Base-by-base conservation (phyloP, 2,113 vertebrate species). In the Cebus imitator region DNA sequence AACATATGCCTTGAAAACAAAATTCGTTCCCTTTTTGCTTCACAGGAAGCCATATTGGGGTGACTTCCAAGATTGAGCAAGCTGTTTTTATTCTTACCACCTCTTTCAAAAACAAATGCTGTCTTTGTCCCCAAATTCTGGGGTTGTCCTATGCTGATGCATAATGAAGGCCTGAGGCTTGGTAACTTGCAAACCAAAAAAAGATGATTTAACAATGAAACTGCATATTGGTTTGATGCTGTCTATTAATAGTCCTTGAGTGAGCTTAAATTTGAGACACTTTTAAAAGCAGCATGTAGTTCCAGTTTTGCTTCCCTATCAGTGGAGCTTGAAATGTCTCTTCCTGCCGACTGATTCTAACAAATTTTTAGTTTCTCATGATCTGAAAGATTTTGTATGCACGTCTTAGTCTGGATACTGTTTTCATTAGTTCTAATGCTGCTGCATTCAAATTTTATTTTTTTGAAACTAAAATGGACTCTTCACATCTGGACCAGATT, bases 221-320 rank as follows among this genome's bases (percentile, higher is more conserved):
- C 52, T 83, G 57, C 90, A 79, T 72, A 66, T 68, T 80, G 64
- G 52, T 73, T 81, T 91, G 72, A 89, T 21, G 80, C 12, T 88
- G 14, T 87, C 35, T 88, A 30, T 81, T 91, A 93, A 78, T 68
- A 95, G 61, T 80, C 66, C 37, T 90, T 91, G 37, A 85, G 50
- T 82, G n/a, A 81, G 10, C 70, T 92, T 90, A 94, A 95, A 92
- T 94, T 90, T 75, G 82, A 98, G 95, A 92, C 61, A 25, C 80
- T 87, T 90, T 76, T 81, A 91, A 94, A 93, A 93, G 68, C 20
- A 84, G 52, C 7, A 32, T 12, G 35, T 43, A 73, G 57, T 81
- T 95, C 57, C 87, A 73, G 18, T 87, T 95, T 97, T 95, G 48
- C n/a, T 96, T 94, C 25, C 48, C 6, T 89, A 25, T 89, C 75